Conservation (phyloP, 2,888 invertebrate genomes). For the Candidula unifasciata region DNA sequence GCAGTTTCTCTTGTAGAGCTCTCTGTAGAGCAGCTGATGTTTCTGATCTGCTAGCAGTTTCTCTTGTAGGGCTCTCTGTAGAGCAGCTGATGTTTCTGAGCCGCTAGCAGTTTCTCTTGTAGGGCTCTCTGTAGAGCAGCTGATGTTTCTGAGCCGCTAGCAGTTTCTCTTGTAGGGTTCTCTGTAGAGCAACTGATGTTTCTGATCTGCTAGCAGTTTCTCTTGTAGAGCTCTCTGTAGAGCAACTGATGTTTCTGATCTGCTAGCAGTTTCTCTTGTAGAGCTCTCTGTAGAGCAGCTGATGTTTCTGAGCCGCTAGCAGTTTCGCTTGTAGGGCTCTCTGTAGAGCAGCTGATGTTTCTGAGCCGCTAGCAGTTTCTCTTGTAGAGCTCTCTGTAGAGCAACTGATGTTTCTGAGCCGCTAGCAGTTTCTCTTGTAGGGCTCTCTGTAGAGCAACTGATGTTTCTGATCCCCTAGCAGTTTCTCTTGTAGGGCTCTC, state of each 20-base stretch:
- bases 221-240: slow-evolving; percentile 71
- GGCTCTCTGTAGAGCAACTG: slow-evolving; percentile 72
- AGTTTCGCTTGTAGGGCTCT: slow-evolving; percentile 74
- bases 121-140: slow-evolving; percentile 70
- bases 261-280: slow-evolving; percentile 74
- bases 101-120: slow-evolving; percentile 75
- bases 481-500: slow-evolving; percentile 73
- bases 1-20: slow-evolving; percentile 75
- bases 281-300: slow-evolving; percentile 71
- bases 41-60: slow-evolving; percentile 76
- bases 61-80: slow-evolving; percentile 73
- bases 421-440: slow-evolving; percentile 74
- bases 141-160: too few species aligned
- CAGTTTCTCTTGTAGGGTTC: slow-evolving; percentile 75
- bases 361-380: slow-evolving; percentile 77
- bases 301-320: too few species aligned
- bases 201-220: slow-evolving; percentile 77
- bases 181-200: slow-evolving; percentile 69
- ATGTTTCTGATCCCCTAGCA: too few species aligned
- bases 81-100: too few species aligned
- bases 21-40: slow-evolving; percentile 69
- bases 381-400: slow-evolving; percentile 70
- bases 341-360: slow-evolving; percentile 70
- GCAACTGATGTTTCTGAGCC: too few species aligned
- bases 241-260: too few species aligned